phyloP scores from a whole-genome alignment of 2,797 vertebrate species.

The Garrulus glandarius region DNA sequence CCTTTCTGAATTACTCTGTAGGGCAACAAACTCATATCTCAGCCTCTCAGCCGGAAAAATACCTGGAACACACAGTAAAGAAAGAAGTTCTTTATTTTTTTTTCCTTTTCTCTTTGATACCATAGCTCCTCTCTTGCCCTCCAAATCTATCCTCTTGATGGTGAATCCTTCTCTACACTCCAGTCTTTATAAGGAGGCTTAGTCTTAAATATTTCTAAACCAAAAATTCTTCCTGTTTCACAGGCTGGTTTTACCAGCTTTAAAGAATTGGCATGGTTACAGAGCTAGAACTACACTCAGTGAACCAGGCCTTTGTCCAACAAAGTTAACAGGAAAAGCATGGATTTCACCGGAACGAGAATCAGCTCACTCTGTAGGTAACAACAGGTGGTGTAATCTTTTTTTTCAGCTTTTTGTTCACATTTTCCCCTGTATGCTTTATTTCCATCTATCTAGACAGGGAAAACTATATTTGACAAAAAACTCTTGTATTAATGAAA shows the following conservation, averaged over 20 bases:
- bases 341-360: neutral
- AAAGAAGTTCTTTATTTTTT: rapidly evolving
- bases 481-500: neutral
- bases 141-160: neutral
- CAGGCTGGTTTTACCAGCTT: neutral
- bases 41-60: neutral
- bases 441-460: neutral
- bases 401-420: neutral
- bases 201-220: neutral
- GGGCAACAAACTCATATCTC: neutral
- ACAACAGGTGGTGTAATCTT: neutral
- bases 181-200: neutral
- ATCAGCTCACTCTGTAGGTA: neutral
- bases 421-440: neutral
- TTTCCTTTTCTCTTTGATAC: neutral
- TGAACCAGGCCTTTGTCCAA: neutral
- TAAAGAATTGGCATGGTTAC: neutral
- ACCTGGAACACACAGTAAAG: neutral
- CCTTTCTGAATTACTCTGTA: neutral
- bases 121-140: neutral
- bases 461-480: neutral
- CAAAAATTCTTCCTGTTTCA: neutral
- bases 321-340: neutral
- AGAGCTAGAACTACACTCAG: neutral
- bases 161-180: neutral